Conservation (phyloP, 1,140 invertebrate genomes). For the Calliphora vicina region DNA sequence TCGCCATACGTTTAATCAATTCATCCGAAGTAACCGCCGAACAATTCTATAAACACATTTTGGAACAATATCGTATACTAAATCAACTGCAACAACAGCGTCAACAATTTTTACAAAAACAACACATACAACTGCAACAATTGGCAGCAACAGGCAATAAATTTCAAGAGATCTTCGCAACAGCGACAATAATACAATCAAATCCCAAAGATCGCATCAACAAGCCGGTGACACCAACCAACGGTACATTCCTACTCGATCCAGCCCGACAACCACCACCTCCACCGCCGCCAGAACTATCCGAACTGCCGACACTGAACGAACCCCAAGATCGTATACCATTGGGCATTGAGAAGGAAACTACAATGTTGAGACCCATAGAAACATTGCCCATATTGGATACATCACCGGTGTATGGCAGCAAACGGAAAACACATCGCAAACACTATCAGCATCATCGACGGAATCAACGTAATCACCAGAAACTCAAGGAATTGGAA, state of each 20-base stretch:
- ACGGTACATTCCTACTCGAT: conserved; percentile 39
- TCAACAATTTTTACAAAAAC: conserved; percentile 56
- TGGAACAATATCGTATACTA: conserved; percentile 59
- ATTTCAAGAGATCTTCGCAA: conserved; percentile 59
- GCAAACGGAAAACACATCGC: conserved; percentile 53
- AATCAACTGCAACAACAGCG: conserved; percentile 56
- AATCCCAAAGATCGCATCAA: conserved; percentile 51
- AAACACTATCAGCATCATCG: conserved; percentile 57
- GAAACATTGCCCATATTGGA: conserved; percentile 40
- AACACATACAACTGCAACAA: conserved; percentile 58
- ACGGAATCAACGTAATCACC: conserved; percentile 33
- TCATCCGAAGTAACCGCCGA: conserved; percentile 61
- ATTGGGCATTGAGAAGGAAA: background rate
- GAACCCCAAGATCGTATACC: conserved; percentile 12
- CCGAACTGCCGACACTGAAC: background rate
- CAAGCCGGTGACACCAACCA: conserved; percentile 41
- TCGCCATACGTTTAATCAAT: conserved; percentile 60
- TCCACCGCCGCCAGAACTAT: conserved; percentile 9
- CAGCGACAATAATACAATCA: conserved; percentile 59
- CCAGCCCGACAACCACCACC: conserved; percentile 33
- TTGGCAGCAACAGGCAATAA: conserved; percentile 58
- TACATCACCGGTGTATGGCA: conserved; percentile 36
- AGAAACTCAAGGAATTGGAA: conserved; percentile 18
- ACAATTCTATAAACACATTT: conserved; percentile 61
- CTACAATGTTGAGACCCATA: background rate